phyloP scores from a whole-genome alignment of 2,113 vertebrate species.

The Phaethornis superciliosus region DNA sequence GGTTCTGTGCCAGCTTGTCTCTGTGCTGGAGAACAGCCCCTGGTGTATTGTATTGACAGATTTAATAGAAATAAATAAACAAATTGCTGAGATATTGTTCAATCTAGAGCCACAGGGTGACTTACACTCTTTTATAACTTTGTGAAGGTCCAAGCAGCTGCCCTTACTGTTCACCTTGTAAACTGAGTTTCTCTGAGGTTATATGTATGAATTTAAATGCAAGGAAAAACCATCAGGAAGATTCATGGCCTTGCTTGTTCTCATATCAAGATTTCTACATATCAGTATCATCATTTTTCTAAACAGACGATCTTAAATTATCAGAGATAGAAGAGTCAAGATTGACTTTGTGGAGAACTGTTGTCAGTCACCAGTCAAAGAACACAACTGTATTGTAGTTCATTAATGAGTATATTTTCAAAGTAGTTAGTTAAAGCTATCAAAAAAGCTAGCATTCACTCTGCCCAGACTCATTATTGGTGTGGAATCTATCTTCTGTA shows the following conservation, averaged over 20 bases:
- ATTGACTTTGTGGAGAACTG: background rate
- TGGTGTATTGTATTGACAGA: background rate
- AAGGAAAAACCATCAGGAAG: background rate
- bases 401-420: background rate
- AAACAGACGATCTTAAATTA: background rate
- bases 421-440: background rate
- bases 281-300: background rate
- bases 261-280: background rate
- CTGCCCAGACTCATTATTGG: background rate
- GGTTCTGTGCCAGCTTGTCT: background rate
- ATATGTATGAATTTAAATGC: background rate
- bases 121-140: background rate
- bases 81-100: background rate
- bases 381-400: background rate
- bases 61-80: background rate
- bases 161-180: background rate
- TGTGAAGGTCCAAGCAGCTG: background rate
- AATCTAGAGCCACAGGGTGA: background rate
- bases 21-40: background rate
- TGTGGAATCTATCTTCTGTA: background rate
- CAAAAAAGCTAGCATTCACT: background rate
- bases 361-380: background rate
- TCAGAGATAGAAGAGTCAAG: background rate
- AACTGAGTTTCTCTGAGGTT: background rate
- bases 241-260: background rate